Base-by-base conservation (phyloP, 2,888 invertebrate genomes). In the Eustalomyia histrio region DNA sequence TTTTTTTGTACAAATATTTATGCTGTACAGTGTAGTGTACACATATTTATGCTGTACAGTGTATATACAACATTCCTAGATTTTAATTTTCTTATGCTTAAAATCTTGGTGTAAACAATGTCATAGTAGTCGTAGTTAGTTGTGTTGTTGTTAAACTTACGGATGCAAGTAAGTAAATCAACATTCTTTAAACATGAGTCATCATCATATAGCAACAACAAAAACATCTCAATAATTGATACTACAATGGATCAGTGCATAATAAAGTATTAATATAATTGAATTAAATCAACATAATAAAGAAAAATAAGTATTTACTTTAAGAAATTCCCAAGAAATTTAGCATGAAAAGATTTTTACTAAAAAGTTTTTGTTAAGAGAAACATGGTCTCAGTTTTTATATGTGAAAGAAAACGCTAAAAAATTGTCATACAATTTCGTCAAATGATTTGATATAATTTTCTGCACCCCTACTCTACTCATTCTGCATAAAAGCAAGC, bases 141-240 rank as follows among this genome's bases (percentile, higher is more conserved):
- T 53, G 18, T 21, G 35, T 21, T 74, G 0, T 63, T 73, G 39
- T 73, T 68, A 52, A 61, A 71, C 72, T 76, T 76, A 76, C 76
- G 79, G 82, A 79, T 79, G 82, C n/a, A n/a, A n/a, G n/a, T n/a
- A n/a, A n/a, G n/a, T 73, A 72, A 83, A 72, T 67, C 75, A 43
- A 73, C 72, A 83, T 83, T 78, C 72, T 78, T 78, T 58, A 16
- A 35, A 60, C 43, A 82, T 83, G 81, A 83, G 68, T 80, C 81
- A 82, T 64, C 55, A 29, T 50, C 63, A 72, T 57, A 60, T 39
- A 68, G 63, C 52, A 64, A 35, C 55, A 60, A 33, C 35, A 67
- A 6, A 50, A 12, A 29, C 14, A 2, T 16, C 24, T 57, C n/a
- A 3, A 29, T 24, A 47, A 16, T 47, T 47, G 43, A 47, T 14